Conservation (phyloP, 2,113 vertebrate genomes). For the Psittacara wagleri region DNA sequence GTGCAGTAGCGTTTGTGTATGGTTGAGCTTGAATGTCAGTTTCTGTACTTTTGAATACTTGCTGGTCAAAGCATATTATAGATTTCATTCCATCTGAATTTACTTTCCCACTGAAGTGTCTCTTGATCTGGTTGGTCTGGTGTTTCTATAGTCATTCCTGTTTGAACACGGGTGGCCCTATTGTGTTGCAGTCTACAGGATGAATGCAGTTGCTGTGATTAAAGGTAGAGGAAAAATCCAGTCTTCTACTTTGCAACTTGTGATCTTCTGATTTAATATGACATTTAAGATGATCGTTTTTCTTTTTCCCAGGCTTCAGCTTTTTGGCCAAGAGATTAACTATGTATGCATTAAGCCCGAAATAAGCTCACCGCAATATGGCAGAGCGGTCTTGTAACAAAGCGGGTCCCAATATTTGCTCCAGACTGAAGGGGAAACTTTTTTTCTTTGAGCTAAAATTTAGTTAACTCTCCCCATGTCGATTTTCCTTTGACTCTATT, state of each 20-base stretch:
- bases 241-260: neutral
- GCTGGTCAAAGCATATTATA: neutral
- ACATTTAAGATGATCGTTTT: neutral
- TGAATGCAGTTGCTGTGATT: conserved; percentile 15
- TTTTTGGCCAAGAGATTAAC: neutral
- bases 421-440: conserved; percentile 46
- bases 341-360: conserved; percentile 1
- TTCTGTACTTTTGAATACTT: neutral
- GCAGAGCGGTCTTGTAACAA: conserved; percentile 39
- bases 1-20: neutral
- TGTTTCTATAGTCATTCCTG: neutral
- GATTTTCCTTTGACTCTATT: conserved; percentile 39
- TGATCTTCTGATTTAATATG: neutral
- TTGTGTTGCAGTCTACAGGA: conserved; percentile 2
- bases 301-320: neutral
- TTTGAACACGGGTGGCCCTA: neutral
- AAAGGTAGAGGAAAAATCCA: neutral
- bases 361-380: conserved; percentile 29
- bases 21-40: neutral
- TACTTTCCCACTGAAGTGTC: neutral
- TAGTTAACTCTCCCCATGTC: conserved; percentile 28
- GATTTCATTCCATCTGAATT: conserved; percentile 34
- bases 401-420: conserved; percentile 56
- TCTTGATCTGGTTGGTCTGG: conserved; percentile 20
- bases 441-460: conserved; percentile 55